A percentile compares a stretch with the other conserved stretches of the same genome.
Conservation (phyloP, 1,140 invertebrate species). For the Helicoverpa zea region DNA sequence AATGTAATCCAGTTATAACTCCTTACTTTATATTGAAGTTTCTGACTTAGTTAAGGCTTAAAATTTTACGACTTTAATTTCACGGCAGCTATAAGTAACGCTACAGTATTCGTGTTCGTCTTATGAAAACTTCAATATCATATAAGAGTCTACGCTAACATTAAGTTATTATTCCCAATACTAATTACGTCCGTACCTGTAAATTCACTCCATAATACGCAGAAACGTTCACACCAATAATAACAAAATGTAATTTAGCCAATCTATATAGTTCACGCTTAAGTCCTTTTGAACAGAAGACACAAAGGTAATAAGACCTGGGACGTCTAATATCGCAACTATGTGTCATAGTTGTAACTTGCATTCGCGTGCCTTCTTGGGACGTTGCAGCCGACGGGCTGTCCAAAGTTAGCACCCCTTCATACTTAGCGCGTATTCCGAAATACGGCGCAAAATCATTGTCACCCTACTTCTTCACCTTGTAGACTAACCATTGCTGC, state of each 20-base stretch:
- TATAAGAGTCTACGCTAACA: too few species aligned
- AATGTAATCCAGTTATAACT: too few species aligned
- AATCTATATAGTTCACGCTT: background rate
- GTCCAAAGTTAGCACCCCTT: conserved; percentile 69
- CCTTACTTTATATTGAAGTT: too few species aligned
- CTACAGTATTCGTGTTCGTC: too few species aligned
- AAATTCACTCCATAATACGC: too few species aligned
- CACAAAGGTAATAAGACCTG: conserved; percentile 37
- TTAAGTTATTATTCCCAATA: too few species aligned
- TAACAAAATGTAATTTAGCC: background rate
- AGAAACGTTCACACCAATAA: background rate
- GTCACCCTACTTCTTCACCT: conserved; percentile 22
- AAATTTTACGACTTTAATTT: too few species aligned
- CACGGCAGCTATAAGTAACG: too few species aligned
- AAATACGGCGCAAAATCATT: conserved; percentile 41
- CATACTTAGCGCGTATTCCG: conserved; percentile 63
- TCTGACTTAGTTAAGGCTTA: too few species aligned
- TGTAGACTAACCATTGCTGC: conserved; percentile 48
- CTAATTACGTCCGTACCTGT: too few species aligned
- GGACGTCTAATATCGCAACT: conserved; percentile 46
- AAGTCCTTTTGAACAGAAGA: conserved; percentile 17
- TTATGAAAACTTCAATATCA: too few species aligned
- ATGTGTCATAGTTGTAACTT: conserved; percentile 47
- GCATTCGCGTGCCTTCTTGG: conserved; percentile 48
- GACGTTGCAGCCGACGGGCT: conserved; percentile 54